Base-by-base conservation (phyloP, 2,888 invertebrate species). In the Leucozona laternaria region DNA sequence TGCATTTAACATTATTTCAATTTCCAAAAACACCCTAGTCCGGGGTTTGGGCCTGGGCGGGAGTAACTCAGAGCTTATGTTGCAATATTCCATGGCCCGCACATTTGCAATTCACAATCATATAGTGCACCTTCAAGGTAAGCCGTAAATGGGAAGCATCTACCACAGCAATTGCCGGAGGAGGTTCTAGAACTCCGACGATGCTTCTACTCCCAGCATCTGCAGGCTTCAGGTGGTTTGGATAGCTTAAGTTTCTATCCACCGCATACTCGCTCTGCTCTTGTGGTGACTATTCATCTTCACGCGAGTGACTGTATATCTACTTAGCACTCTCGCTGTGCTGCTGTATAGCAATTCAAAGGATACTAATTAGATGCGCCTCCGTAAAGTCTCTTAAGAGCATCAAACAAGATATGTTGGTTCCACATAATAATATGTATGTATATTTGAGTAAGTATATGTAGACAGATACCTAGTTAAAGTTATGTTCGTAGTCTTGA, bases 351-450 rank as follows among this genome's bases (percentile, higher is more conserved):
- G 43, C 66, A 43, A 66, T 60, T 68, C 58, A 75, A 80, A 75
- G 75, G 66, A 60, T 75, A 53, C 80, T 71, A 77, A 77, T 71
- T 77, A 77, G 71, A 77, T 71, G 71, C 64, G 71, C 64, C 64
- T 66, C 37, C 55, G 43, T 17, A 43, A 68, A 28, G 25, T 75
- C 77, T 34, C 62, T 70, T 45, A 62, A 62, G 60, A 66, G 31
- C 66, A 66, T 66, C 66, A 66, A 28, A 53, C 53, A 58, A 11
- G 25, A 70, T 6, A 31, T 70, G 13, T 70, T 68, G 20, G 43
- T 43, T 53, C n/a, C 62, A 64, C 28, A 64, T 45, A n/a, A n/a
- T n/a, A n/a, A n/a, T n/a, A n/a, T n/a, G n/a, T n/a, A 31, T 15
- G 8, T 50, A 53, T 8, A 25, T 53, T n/a, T 25, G 28, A 15